Evolutionary conservation across 2,797 vertebrate genomes (phyloP).

Genomic region (Anolis apletophallus): DNA sequence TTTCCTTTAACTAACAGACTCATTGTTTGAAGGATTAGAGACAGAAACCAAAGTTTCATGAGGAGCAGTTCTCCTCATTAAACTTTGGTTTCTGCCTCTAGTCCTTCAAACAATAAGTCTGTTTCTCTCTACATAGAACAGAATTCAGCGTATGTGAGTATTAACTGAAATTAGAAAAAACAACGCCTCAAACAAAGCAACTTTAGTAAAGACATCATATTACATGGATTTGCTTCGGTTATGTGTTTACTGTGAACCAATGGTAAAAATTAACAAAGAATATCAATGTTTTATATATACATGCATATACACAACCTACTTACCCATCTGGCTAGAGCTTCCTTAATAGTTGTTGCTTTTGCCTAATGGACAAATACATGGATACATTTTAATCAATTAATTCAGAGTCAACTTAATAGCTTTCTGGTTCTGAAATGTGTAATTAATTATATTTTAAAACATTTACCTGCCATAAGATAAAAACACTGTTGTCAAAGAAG

Average conservation of each 20-base stretch:
- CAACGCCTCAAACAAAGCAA: neutral
- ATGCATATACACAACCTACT: conserved; percentile 60
- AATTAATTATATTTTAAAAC: neutral
- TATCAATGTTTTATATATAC: fast-evolving
- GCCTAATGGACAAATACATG: conserved; percentile 75
- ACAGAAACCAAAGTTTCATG: neutral
- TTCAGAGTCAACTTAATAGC: neutral
- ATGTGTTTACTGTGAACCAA: conserved; percentile 3
- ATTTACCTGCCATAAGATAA: neutral
- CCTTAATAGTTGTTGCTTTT: conserved; percentile 90
- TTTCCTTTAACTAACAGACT: neutral
- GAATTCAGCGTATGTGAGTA: neutral
- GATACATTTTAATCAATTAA: conserved; percentile 18
- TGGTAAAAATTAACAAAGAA: conserved; percentile 24
- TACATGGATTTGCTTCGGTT: conserved; percentile 24
- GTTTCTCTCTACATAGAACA: neutral
- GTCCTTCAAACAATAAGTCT: neutral
- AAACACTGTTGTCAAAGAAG: neutral
- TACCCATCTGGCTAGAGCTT: conserved; percentile 87
- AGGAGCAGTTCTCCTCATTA: neutral
- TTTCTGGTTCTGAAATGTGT: neutral
- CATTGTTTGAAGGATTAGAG: neutral
- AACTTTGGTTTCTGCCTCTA: neutral
- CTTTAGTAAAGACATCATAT: conserved; percentile 9
- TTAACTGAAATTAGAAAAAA: neutral